Evolutionary conservation across 2,113 vertebrate species (phyloP).

Genomic region (Girardinichthys multiradiatus): DNA sequence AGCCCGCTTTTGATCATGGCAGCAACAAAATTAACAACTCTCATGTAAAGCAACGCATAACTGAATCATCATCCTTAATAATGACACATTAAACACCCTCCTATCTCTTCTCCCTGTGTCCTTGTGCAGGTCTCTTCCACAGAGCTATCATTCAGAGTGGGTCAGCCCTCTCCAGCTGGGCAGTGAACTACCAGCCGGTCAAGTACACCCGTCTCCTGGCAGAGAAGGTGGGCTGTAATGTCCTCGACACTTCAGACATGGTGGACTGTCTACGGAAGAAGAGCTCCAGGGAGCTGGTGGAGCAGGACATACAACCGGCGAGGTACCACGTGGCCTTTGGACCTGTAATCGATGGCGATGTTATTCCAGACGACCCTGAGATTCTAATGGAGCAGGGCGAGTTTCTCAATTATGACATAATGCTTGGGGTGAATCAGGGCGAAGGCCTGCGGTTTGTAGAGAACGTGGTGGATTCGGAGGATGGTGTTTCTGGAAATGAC

Average conservation of each 20-base stretch:
- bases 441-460: slow-evolving; percentile 98
- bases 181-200: slow-evolving; percentile 97
- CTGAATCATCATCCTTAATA: slow-evolving; percentile 44
- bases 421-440: slow-evolving; percentile 98
- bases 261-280: slow-evolving; percentile 98
- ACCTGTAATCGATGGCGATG: slow-evolving; percentile 96
- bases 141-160: slow-evolving; percentile 98
- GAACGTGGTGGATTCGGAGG: slow-evolving; percentile 96
- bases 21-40: slow-evolving; percentile 60
- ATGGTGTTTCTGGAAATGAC: slow-evolving; percentile 96
- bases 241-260: slow-evolving; percentile 97
- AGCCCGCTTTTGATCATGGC: slow-evolving; percentile 59
- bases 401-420: slow-evolving; percentile 99
- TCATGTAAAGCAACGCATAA: slow-evolving; percentile 46
- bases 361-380: slow-evolving; percentile 97
- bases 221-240: slow-evolving; percentile 97
- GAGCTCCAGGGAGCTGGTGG: slow-evolving; percentile 94
- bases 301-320: slow-evolving; percentile 97
- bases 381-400: slow-evolving; percentile 99
- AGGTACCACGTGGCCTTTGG: slow-evolving; percentile 98
- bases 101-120: slow-evolving; percentile 47
- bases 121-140: slow-evolving; percentile 92
- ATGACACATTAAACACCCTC: slow-evolving; percentile 37
- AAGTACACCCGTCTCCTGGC: slow-evolving; percentile 97
- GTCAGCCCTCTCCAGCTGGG: slow-evolving; percentile 97